Conservation (phyloP, 2,797 vertebrate genomes). For the Sebastiscus albofasciatus region DNA sequence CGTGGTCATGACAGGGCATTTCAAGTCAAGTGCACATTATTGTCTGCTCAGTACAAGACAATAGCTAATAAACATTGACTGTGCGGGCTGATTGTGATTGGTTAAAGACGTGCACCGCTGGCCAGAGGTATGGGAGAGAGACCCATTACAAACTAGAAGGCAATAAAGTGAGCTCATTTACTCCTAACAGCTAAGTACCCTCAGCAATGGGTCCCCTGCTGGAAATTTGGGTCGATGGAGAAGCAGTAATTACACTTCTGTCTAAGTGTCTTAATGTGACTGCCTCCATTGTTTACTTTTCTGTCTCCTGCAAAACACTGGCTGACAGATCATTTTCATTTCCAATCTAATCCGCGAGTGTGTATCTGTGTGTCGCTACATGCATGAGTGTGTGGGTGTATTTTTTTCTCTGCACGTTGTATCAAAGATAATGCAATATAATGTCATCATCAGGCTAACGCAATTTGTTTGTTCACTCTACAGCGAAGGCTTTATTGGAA, state of each 20-base stretch:
- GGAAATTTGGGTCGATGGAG: constrained; percentile 75
- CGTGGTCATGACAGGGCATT: constrained; percentile 39
- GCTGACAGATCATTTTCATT: constrained; percentile 67
- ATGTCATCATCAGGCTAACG: constrained; percentile 4
- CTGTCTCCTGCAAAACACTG: constrained; percentile 57
- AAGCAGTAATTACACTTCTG: constrained; percentile 82
- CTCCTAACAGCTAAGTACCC: constrained; percentile 72
- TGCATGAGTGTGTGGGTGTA: constrained; percentile 13
- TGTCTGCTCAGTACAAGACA: constrained; percentile 59
- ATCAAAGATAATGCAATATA: constrained; percentile 12
- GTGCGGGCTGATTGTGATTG: constrained; percentile 53
- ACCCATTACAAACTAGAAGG: constrained; percentile 75
- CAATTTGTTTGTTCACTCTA: constrained; percentile 12
- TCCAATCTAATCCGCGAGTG: constrained; percentile 25
- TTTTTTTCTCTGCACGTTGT: constrained; percentile 11
- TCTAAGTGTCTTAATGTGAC: constrained; percentile 79
- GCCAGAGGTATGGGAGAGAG: constrained; percentile 65
- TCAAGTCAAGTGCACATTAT: constrained; percentile 62
- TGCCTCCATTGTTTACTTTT: constrained; percentile 76
- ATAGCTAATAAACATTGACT: constrained; percentile 68
- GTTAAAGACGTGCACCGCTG: constrained; percentile 64
- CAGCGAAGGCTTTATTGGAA: not conserved
- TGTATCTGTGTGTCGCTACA: constrained; percentile 1
- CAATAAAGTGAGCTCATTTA: constrained; percentile 79
- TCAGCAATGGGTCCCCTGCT: constrained; percentile 76